phyloP scores from a whole-genome alignment of 2,888 invertebrate genomes.

The Chloromyia formosa region DNA sequence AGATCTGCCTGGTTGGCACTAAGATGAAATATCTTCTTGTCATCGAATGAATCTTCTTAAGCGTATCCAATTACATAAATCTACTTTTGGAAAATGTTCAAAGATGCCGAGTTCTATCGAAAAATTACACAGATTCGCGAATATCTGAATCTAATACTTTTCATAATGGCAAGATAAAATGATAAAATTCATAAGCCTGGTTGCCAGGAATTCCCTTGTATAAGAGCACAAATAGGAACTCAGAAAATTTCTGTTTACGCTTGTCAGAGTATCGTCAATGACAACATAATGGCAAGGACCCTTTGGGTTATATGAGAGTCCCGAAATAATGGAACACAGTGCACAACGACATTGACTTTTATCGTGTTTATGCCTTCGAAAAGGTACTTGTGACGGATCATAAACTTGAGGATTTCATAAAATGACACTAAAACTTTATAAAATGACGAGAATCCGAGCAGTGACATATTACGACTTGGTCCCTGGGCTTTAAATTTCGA shows the following conservation, averaged over 20 bases:
- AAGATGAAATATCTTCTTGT: not conserved
- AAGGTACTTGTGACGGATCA: slow-evolving; percentile 38
- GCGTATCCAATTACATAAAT: not conserved
- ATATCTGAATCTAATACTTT: not conserved
- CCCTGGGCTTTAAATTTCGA: slow-evolving; percentile 26
- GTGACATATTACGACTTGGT: slow-evolving; percentile 21
- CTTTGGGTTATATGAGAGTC: not conserved
- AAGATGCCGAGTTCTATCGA: not conserved
- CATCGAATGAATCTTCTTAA: not conserved
- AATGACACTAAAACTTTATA: slow-evolving; percentile 37
- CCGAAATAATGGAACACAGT: not conserved
- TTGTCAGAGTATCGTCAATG: slow-evolving; percentile 25
- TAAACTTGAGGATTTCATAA: slow-evolving; percentile 40
- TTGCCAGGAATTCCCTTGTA: not conserved
- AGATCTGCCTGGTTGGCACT: not conserved
- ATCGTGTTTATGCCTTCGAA: slow-evolving; percentile 31
- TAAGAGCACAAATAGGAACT: not conserved
- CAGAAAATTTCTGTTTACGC: not conserved
- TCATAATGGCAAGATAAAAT: not conserved
- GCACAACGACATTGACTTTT: slow-evolving; percentile 17
- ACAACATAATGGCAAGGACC: slow-evolving; percentile 20
- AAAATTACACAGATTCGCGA: not conserved
- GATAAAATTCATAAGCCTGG: not conserved
- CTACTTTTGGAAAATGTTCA: not conserved
- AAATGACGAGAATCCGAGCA: slow-evolving; percentile 29